A percentile compares a stretch with the other conserved stretches of the same genome.
Evolutionary conservation across 23 tunicate species (phyloP).

Genomic region (Halocynthia roretzi): DNA sequence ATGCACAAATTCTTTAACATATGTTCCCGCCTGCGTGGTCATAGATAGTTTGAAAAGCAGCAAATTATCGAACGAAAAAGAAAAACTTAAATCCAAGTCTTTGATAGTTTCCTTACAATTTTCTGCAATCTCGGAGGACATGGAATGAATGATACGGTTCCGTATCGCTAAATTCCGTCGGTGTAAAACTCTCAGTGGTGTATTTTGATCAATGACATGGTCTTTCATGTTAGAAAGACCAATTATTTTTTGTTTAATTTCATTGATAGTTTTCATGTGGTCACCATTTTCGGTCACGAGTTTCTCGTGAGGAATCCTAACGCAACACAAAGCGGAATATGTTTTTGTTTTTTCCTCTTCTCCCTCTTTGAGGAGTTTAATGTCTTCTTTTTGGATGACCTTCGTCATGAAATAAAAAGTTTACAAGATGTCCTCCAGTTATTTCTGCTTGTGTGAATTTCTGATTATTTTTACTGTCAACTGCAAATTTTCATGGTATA

Average conservation of each 20-base stretch:
- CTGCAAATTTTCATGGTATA: too few relatives aligned
- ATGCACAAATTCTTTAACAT: slow-evolving; percentile 97
- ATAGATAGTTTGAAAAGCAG: slow-evolving; percentile 45
- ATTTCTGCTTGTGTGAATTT: too few relatives aligned
- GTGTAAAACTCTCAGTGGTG: slow-evolving; percentile 92
- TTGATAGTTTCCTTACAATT: background rate
- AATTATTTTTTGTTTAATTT: background rate
- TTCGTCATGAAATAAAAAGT: background rate
- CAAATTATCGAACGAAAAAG: slow-evolving; percentile 7
- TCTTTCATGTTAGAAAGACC: slow-evolving; percentile 18
- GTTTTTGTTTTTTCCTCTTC: slow-evolving; percentile 89
- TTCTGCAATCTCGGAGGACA: slow-evolving; percentile 3
- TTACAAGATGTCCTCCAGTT: too few relatives aligned
- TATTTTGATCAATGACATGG: slow-evolving; percentile 52
- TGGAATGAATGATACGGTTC: slow-evolving; percentile 32
- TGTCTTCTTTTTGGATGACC: slow-evolving; percentile 52
- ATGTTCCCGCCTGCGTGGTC: slow-evolving; percentile 95
- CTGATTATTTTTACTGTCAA: too few relatives aligned
- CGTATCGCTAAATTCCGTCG: slow-evolving; percentile 64
- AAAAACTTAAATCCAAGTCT: background rate
- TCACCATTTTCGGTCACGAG: background rate
- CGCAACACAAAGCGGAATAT: slow-evolving; percentile 68
- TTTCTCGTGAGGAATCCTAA: background rate
- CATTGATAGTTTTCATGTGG: background rate
- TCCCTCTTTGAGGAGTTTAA: slow-evolving; percentile 76